A percentile compares a stretch with the other conserved stretches of the same genome.
phyloP scores from a whole-genome alignment of 2,888 invertebrate species.

The Cantharis flavilabris region DNA sequence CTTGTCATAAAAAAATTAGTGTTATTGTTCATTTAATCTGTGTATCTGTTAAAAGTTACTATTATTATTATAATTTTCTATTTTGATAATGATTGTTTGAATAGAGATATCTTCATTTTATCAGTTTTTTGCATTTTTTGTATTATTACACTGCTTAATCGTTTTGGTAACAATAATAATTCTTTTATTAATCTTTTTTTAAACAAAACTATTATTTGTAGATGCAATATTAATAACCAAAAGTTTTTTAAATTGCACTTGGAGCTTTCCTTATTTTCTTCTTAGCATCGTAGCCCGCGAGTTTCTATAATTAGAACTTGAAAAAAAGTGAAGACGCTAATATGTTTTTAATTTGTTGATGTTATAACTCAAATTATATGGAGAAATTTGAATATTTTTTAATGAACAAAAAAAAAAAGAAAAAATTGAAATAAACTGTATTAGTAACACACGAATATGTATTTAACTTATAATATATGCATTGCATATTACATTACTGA shows the following conservation, averaged over 20 bases:
- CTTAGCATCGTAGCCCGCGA: no score
- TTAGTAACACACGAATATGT: no score
- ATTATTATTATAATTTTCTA: no score
- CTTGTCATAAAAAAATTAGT: no score
- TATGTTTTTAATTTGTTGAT: background rate
- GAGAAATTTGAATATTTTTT: background rate
- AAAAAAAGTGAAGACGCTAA: background rate
- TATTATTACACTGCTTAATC: background rate
- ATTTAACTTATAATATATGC: no score
- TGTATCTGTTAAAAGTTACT: no score
- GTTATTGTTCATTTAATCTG: no score
- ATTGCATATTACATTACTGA: no score
- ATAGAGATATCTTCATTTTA: background rate
- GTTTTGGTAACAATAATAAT: background rate
- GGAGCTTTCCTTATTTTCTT: background rate
- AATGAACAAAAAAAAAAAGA: background rate
- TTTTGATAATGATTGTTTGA: background rate
- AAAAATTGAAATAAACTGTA: background rate
- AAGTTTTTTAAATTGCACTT: background rate
- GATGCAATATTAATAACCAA: background rate
- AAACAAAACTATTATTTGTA: background rate
- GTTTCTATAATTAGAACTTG: background rate
- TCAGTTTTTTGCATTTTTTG: background rate
- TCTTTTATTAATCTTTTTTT: background rate
- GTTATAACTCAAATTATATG: background rate